These are phyloP conservation scores for Gasterosteus nipponicus DNA, from an alignment of 2,113 vertebrate genomes.

Conservation along the genomic window DNA sequence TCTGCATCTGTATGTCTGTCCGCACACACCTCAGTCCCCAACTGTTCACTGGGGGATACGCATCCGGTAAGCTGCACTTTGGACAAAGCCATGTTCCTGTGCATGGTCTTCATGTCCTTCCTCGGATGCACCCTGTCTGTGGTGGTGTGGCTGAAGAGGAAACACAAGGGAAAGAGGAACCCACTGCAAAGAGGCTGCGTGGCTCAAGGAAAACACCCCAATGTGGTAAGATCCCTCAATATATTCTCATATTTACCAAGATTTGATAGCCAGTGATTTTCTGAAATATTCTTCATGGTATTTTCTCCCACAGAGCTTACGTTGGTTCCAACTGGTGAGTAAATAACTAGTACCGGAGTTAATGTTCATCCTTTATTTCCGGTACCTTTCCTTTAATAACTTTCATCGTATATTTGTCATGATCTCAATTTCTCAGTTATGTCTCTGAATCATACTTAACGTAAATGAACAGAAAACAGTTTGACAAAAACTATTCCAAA, in stretches of 20 bases:
- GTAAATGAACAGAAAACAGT: background rate
- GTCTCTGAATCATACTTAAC: background rate
- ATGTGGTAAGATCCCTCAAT: constrained; percentile 79
- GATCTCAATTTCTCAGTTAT: background rate
- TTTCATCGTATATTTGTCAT: background rate
- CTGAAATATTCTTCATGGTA: constrained; percentile 36
- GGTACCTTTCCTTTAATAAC: background rate
- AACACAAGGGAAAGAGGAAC: constrained; percentile 68
- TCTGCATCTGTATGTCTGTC: background rate
- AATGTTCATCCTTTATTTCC: background rate
- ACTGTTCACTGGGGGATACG: constrained; percentile 51
- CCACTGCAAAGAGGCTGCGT: constrained; percentile 76
- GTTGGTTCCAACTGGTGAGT: constrained; percentile 86
- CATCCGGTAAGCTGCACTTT: constrained; percentile 61
- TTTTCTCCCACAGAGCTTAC: constrained; percentile 78
- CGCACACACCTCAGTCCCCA: constrained; percentile 62
- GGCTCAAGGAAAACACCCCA: constrained; percentile 84
- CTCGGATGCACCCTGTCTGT: constrained; percentile 50
- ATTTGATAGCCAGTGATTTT: background rate
- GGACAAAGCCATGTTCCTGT: constrained; percentile 65
- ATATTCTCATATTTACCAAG: background rate
- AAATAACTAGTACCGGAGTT: background rate
- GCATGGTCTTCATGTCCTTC: constrained; percentile 62
- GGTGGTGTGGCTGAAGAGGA: constrained; percentile 70
- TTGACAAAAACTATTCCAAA: background rate